Evolutionary conservation across 2,888 invertebrate species (phyloP), one percentile per base, ranked within the genome.

Genomic region (Drosophila rellima): DNA sequence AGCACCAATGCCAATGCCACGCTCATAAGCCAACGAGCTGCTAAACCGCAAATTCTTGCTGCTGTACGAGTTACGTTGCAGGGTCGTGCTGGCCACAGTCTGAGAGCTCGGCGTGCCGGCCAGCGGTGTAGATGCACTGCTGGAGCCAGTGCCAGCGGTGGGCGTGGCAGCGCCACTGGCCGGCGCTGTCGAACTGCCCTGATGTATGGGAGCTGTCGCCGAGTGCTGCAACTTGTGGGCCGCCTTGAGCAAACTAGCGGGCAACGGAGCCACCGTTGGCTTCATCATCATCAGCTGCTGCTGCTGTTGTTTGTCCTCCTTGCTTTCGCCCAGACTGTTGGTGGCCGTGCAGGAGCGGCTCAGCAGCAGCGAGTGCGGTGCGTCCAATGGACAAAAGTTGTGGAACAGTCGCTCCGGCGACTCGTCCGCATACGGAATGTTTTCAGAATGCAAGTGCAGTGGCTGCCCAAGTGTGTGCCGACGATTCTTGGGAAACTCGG

Each of bases 341-440:
- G 78, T 82, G 13, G 88, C 85, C 17, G 89, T 89, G 74, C 91
- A 90, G 11, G 89, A 88, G 40, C 90, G 89, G 59, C 91, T 91
- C 35, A 91, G 48, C 40, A 85, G 88, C 39, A 90, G 69, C 33
- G 90, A 80, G 11, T 89, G 82, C 0, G 89, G 81, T 3, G 86
- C 84, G 59, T 90, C 89, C 64, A 90, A 45, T 10, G 89, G 88
- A 45, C 78, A 88, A 57, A 90, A 88, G 56, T 90, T 90, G 71
- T 91, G 89, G 75, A 90, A 91, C 66, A 90, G 89, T 39, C 93
- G 87, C 79, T 95, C 95, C 70, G 94, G 95, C 70, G 94, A 94
- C 92, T 95, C 95, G 92, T 95, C 95, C 79, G 94, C 95, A 93
- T 94, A 96, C 57, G 95, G 95, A 91, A 95, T 95, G 93, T 95